Percentiles rank a stretch among this genome's conserved stretches.
These are phyloP conservation scores for Urechis unicinctus DNA, from an alignment of 2,888 invertebrate species.

Conservation along the genomic window DNA sequence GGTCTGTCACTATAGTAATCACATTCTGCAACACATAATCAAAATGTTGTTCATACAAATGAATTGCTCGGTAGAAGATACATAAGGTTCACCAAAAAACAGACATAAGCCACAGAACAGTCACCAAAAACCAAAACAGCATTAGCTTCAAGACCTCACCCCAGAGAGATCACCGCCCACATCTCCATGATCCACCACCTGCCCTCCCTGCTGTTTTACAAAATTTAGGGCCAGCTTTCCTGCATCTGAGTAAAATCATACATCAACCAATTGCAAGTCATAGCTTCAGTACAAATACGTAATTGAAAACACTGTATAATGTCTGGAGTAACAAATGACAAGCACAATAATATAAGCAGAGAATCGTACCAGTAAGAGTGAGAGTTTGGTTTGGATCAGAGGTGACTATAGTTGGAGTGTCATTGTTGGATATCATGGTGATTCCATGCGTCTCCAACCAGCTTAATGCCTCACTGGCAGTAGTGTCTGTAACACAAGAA, in stretches of 20 bases:
- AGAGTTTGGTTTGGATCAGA: constrained; percentile 79
- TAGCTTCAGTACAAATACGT: too few species aligned
- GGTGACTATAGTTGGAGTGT: constrained; percentile 67
- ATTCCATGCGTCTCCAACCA: constrained; percentile 79
- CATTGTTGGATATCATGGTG: constrained; percentile 70
- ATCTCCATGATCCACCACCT: constrained; percentile 1
- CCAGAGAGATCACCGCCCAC: too few species aligned
- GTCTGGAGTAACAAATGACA: background rate
- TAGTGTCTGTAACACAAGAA: constrained; percentile 20
- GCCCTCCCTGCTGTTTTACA: constrained; percentile 32
- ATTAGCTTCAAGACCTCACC: too few species aligned
- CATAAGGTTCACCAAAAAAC: too few species aligned
- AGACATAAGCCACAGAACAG: too few species aligned
- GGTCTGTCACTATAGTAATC: too few species aligned
- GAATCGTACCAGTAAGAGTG: constrained; percentile 59
- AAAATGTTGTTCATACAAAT: too few species aligned
- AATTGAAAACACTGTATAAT: background rate
- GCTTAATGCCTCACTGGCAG: constrained; percentile 52
- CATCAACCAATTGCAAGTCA: too few species aligned
- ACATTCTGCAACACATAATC: too few species aligned
- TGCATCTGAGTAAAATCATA: constrained; percentile 38
- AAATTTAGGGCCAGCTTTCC: constrained; percentile 50
- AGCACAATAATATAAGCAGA: background rate
- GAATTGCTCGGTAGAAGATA: too few species aligned
- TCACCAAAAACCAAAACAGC: too few species aligned